Evolutionary conservation across 2,797 vertebrate species (phyloP), one percentile per base, ranked within the genome.

Genomic region (Gymnoscopelus braueri): DNA sequence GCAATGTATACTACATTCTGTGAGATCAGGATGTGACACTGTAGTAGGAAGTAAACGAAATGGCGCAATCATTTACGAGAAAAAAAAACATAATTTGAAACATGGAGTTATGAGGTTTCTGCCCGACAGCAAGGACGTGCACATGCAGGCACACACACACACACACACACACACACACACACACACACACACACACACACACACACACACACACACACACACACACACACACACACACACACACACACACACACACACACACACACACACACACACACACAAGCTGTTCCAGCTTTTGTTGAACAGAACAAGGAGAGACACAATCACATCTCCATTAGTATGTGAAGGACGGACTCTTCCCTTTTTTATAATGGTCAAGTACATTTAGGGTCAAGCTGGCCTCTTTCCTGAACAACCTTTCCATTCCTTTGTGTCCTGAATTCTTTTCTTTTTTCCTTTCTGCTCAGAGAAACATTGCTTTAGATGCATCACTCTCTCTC

Each of bases 341-440:
- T 63, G 23, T 52, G 56, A 69, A 75, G 68, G 35, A 50, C 71
- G 65, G 44, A 26, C 52, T 63, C 59, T 23, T 11, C 39, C 69
- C 56, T 68, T 75, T 68, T 66, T 68, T 53, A 48, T 72, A 47
- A 60, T 19, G 60, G 59, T 79, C 23, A 62, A 35, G 67, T 60
- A 26, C 52, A 58, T 65, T 67, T 65, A 14, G 23, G 65, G 67
- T 79, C 75, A 65, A n/a, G 9, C 65, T 61, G 51, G 55, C 70
- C 60, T 71, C 54, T 12, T 75, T 72, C 70, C 54, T 81, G 69
- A 75, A 58, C 32, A 74, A 63, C 23, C 62, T 65, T 74, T 69
- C 54, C 64, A 64, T 74, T 71, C 57, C 64, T 77, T 63, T 58
- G 68, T 58, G 5, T 54, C 77, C 71, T 84, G 71, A 73, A 71